These are phyloP conservation scores for Myopa tessellatipennis DNA, from an alignment of 2,888 invertebrate species.

Conservation along the genomic window DNA sequence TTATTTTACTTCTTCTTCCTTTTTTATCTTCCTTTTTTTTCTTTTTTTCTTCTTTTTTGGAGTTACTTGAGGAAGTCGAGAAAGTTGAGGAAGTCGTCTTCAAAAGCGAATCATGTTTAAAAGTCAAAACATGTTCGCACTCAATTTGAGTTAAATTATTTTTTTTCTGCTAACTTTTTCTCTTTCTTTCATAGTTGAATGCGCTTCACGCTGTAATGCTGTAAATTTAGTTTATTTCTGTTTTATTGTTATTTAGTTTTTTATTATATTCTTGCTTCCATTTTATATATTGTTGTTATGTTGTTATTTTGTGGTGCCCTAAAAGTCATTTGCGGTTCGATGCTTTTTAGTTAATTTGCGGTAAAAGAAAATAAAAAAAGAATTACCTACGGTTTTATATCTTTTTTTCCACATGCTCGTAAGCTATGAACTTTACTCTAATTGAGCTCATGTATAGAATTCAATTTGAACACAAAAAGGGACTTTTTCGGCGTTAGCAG, in stretches of 20 bases:
- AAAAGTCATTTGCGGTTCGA: constrained; percentile 14
- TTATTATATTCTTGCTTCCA: background rate
- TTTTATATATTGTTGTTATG: background rate
- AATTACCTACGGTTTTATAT: too few species aligned
- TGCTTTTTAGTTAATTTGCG: constrained; percentile 33
- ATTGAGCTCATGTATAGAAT: too few species aligned
- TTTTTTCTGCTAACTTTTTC: background rate
- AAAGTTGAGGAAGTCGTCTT: constrained; percentile 18
- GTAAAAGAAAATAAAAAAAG: background rate
- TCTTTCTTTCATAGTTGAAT: background rate
- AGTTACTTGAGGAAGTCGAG: background rate
- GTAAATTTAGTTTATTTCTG: background rate
- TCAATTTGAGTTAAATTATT: constrained; percentile 44
- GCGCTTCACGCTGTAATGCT: background rate
- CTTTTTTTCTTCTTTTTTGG: background rate
- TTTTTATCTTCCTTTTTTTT: background rate
- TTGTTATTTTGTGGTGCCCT: background rate
- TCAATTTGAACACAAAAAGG: too few species aligned
- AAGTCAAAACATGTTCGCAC: constrained; percentile 42
- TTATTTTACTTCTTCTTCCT: background rate
- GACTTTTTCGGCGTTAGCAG: too few species aligned
- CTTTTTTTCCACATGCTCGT: too few species aligned
- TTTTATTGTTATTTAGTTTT: background rate
- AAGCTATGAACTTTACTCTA: too few species aligned
- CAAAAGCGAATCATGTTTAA: constrained; percentile 37